phyloP scores from a whole-genome alignment of 2,797 vertebrate genomes.

The Diceros bicornis region DNA sequence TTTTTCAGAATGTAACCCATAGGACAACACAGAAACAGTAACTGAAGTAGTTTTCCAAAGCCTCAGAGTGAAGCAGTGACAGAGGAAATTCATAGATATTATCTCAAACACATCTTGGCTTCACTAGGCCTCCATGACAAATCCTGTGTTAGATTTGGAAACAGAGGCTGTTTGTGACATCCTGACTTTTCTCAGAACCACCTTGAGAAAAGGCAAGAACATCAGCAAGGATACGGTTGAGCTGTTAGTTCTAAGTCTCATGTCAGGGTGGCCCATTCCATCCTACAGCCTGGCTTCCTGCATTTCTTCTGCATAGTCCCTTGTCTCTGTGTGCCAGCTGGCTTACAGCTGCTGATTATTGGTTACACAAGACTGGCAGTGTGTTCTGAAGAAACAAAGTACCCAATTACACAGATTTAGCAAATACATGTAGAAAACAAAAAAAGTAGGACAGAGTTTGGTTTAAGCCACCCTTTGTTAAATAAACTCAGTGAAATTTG shows the following conservation, averaged over 20 bases:
- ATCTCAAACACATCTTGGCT: not conserved
- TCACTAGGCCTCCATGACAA: not conserved
- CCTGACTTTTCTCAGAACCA: not conserved
- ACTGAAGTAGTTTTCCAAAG: conserved; percentile 8
- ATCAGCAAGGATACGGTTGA: not conserved
- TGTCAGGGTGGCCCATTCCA: accelerated
- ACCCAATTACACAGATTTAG: conserved; percentile 58
- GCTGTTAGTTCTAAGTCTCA: not conserved
- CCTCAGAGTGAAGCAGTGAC: not conserved
- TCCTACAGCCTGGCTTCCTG: not conserved
- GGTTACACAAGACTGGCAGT: not conserved
- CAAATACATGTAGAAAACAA: conserved; percentile 34
- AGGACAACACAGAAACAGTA: not conserved
- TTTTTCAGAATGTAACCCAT: conserved; percentile 5
- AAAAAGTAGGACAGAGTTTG: not conserved
- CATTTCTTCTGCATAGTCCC: accelerated
- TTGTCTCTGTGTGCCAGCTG: not conserved
- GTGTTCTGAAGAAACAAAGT: conserved; percentile 39
- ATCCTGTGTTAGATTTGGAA: not conserved
- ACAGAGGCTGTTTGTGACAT: not conserved
- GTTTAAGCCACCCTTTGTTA: conserved; percentile 44
- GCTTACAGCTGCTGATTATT: not conserved
- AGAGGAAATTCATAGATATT: not conserved
- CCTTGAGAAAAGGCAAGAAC: not conserved
- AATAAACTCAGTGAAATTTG: conserved; percentile 32